Base-by-base conservation (phyloP, 2,113 vertebrate species). In the Columba janthina region DNA sequence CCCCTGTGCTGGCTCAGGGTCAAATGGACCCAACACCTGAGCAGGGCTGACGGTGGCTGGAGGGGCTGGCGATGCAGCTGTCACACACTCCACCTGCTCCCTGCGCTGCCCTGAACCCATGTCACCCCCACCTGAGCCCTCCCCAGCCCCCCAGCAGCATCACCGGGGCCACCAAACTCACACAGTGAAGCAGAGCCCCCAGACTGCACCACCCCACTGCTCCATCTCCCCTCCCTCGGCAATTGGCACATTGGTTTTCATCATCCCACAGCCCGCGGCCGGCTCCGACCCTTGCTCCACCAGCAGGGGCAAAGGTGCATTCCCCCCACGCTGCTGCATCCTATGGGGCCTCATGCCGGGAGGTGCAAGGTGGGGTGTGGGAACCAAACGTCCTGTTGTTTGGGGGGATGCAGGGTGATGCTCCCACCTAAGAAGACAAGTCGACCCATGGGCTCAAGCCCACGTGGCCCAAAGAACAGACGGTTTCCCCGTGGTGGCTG, bases 121-220 rank as follows among this genome's bases (percentile, higher is more conserved):
- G 14, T 15, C 8, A 0, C 51, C 61, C 21, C 7, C n/a, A 28
- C 11, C 5, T 1, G 2, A 71, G 40, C 34, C 38, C 38, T 10
- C 15, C 56, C 38, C 0, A 2, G 7, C 6, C 22, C 31, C 44
- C 13, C 6, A 0, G 8, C 1, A 5, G 60, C 25, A 3, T 14
- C 65, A 26, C 0, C 2, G 0, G 21, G 25, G 65, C 16, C 70
- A 60, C 57, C 74, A 57, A 14, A 8, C 4, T 5, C 22, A 12
- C n/a, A 28, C n/a, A 62, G n/a, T 76, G 82, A 56, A 87, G 25
- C 44, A 42, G 34, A 44, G 25, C 10, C 64, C 12, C 79, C 36
- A 19, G 31, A 50, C 20, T 3, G 31, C 73, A 81, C 29, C 21
- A 50, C 36, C 70, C 51, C 91, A 46, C 54, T 20, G n/a, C 50